phyloP scores from a whole-genome alignment of 2,113 vertebrate species.

The Xenus cinereus region DNA sequence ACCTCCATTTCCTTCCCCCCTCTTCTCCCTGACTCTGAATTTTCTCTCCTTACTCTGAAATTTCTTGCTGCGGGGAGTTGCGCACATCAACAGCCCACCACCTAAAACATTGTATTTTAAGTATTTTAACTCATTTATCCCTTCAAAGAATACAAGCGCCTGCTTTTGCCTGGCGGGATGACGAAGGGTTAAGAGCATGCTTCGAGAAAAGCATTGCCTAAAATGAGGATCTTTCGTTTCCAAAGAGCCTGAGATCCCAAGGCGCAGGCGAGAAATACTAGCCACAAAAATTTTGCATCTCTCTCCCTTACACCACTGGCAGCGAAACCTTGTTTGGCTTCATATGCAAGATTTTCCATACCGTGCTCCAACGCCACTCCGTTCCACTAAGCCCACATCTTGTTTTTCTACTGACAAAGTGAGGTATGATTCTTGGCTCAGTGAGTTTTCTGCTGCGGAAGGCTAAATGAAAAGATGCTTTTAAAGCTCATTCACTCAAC shows the following conservation, averaged over 20 bases:
- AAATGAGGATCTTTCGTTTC: background rate
- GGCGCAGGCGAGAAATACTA: background rate
- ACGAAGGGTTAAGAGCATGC: background rate
- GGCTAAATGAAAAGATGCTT: slow-evolving; percentile 64
- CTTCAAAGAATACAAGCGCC: background rate
- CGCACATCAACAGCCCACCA: fast-evolving
- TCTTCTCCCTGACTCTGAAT: background rate
- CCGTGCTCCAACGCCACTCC: background rate
- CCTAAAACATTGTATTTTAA: fast-evolving
- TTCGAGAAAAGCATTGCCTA: background rate
- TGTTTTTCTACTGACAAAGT: slow-evolving; percentile 64
- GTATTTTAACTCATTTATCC: background rate
- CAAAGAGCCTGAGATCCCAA: background rate
- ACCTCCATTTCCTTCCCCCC: background rate
- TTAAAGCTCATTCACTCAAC: slow-evolving; percentile 56
- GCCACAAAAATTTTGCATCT: background rate
- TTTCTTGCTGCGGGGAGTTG: background rate
- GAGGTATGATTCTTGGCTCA: slow-evolving; percentile 55
- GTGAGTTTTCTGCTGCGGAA: background rate
- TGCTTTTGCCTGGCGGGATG: background rate
- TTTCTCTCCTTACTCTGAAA: background rate
- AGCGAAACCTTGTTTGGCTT: slow-evolving; percentile 39
- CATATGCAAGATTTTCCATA: slow-evolving; percentile 42
- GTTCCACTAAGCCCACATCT: slow-evolving; percentile 52
- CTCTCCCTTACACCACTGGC: slow-evolving; percentile 40